These are phyloP conservation scores for Emmelina monodactyla DNA, from an alignment of 2,888 invertebrate species.

Conservation along the genomic window DNA sequence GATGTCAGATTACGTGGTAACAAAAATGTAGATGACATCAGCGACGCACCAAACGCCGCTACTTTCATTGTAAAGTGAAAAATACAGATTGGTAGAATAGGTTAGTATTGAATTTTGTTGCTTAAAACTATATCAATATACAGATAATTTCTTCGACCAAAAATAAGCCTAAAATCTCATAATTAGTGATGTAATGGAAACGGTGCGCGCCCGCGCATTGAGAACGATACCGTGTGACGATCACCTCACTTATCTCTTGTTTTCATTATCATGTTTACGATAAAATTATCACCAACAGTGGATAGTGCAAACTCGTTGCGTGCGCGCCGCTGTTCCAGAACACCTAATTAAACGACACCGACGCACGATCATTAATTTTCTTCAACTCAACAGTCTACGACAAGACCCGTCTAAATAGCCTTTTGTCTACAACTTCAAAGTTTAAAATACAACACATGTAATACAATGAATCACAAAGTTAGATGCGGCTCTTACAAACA, in stretches of 20 bases:
- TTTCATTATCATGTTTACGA: slow-evolving; percentile 27
- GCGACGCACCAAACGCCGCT: no score
- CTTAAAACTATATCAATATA: no score
- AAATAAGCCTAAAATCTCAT: no score
- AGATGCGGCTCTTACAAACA: not conserved
- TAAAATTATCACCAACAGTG: slow-evolving; percentile 22
- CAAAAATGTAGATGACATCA: slow-evolving; percentile 31
- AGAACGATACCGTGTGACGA: slow-evolving; percentile 16
- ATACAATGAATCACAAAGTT: not conserved
- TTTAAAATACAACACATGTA: not conserved
- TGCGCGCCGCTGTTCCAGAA: slow-evolving; percentile 15
- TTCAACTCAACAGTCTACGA: no score
- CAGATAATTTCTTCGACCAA: no score
- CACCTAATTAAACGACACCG: slow-evolving; percentile 22
- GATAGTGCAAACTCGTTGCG: slow-evolving; percentile 16
- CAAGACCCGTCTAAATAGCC: no score
- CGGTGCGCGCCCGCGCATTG: slow-evolving; percentile 1
- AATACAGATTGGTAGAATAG: no score
- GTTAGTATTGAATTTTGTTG: no score
- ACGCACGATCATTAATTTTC: no score
- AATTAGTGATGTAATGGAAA: slow-evolving; percentile 4
- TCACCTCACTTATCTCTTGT: slow-evolving; percentile 26
- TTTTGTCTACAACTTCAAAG: not conserved
- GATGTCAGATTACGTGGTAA: slow-evolving; percentile 7
- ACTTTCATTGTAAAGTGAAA: no score